These are phyloP conservation scores for Botia almorhae DNA, from an alignment of 2,797 vertebrate genomes.

Conservation along the genomic window DNA sequence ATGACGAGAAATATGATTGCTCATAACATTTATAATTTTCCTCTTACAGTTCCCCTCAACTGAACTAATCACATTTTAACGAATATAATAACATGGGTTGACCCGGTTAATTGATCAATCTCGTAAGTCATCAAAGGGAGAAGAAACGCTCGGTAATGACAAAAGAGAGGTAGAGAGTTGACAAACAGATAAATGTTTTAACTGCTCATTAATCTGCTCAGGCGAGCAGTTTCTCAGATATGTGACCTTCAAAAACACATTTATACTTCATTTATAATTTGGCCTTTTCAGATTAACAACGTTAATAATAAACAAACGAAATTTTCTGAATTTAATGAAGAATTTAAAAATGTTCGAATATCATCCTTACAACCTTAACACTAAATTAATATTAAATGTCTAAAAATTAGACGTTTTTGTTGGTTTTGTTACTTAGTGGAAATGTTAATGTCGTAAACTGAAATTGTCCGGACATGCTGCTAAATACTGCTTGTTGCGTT, in stretches of 20 bases:
- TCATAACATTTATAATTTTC: not conserved
- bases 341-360: too few relatives aligned
- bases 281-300: not conserved
- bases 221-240: not conserved
- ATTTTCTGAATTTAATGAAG: too few relatives aligned
- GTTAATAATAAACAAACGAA: too few relatives aligned
- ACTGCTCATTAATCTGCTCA: not conserved
- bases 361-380: too few relatives aligned
- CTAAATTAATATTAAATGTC: too few relatives aligned
- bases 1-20: not conserved
- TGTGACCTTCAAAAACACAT: not conserved
- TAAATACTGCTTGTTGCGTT: not conserved
- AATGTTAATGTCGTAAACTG: too few relatives aligned
- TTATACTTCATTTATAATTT: not conserved
- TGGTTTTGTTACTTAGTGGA: too few relatives aligned
- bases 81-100: conserved; percentile 16
- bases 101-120: conserved; percentile 37
- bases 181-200: not conserved
- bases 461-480: not conserved
- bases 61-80: conserved; percentile 12
- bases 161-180: not conserved
- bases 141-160: not conserved
- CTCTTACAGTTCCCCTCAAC: not conserved
- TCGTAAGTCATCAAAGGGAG: conserved; percentile 10
- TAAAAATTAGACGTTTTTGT: too few relatives aligned